Evolutionary conservation across 2,888 invertebrate genomes (phyloP).

Genomic region (Lasioglossum calceatum): DNA sequence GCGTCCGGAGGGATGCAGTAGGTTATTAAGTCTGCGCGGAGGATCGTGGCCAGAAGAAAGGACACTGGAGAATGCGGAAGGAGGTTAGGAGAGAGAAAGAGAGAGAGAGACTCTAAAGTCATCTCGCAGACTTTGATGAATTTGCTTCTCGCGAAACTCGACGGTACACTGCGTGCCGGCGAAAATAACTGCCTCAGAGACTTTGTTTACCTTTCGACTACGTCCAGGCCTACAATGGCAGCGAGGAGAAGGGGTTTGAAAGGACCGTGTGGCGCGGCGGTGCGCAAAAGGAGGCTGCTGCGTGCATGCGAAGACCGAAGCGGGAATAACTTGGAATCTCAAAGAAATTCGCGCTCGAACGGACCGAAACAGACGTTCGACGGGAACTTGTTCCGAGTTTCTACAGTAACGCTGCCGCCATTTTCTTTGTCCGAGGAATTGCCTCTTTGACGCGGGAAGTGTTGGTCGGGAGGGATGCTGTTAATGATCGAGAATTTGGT

Average conservation of each 20-base stretch:
- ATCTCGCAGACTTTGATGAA: constrained; percentile 72
- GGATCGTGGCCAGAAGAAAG: constrained; percentile 19
- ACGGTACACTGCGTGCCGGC: constrained; percentile 33
- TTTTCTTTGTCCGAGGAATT: neutral
- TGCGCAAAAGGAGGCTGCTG: neutral
- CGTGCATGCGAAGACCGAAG: neutral
- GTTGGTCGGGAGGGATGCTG: neutral
- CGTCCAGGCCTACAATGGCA: constrained; percentile 7
- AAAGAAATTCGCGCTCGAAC: neutral
- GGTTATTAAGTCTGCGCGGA: constrained; percentile 60
- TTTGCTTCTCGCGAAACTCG: constrained; percentile 66
- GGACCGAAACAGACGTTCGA: neutral
- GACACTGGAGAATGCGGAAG: constrained; percentile 4
- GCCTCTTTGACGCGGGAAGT: neutral
- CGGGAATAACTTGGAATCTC: neutral
- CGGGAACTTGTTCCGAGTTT: neutral
- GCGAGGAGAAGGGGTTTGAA: neutral
- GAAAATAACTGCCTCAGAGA: constrained; percentile 36
- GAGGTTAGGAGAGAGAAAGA: neutral
- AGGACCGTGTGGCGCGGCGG: neutral
- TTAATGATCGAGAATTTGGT: neutral
- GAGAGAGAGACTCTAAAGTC: constrained; percentile 4
- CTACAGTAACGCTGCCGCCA: too few species aligned
- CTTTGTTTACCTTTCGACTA: constrained; percentile 45
- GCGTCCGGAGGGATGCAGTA: neutral